Evolutionary conservation across 2,113 vertebrate genomes (phyloP).

Genomic region (Ophthalmolycus amberensis): DNA sequence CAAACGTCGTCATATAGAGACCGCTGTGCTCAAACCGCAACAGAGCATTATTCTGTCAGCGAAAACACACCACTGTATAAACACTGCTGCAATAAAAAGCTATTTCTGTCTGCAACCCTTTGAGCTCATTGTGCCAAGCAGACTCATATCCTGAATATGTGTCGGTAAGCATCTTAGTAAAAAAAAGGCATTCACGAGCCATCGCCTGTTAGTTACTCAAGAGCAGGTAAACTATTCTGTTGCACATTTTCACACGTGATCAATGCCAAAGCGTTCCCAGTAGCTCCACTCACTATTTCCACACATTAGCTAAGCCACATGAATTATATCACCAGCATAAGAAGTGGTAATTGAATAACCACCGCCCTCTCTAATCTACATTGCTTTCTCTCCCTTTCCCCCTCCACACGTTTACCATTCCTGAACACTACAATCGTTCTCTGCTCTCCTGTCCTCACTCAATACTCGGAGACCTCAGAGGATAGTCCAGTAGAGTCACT

Average conservation of each 20-base stretch:
- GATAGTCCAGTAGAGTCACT: constrained; percentile 49
- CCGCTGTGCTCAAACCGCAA: not conserved
- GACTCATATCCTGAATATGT: not conserved
- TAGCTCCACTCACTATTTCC: constrained; percentile 22
- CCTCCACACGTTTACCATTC: constrained; percentile 18
- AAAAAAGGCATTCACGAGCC: not conserved
- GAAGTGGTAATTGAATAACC: constrained; percentile 32
- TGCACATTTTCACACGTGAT: constrained; percentile 25
- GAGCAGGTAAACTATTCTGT: constrained; percentile 21
- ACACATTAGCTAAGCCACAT: constrained; percentile 29
- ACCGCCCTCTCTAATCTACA: constrained; percentile 21
- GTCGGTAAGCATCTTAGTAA: not conserved
- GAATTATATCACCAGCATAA: constrained; percentile 22
- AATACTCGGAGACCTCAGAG: constrained; percentile 47
- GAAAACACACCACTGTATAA: not conserved
- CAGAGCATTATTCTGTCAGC: not conserved
- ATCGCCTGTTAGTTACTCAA: constrained; percentile 3
- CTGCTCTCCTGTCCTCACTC: constrained; percentile 30
- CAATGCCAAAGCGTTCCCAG: constrained; percentile 22
- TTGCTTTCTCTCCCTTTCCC: not conserved
- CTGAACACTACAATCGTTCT: constrained; percentile 30
- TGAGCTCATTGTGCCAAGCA: not conserved
- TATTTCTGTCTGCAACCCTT: not conserved
- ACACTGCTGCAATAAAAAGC: not conserved
- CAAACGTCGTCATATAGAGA: constrained; percentile 2